A percentile compares a stretch with the other conserved stretches of the same genome.
Conservation (phyloP, 35 echinoderm and acorn worm genomes). For the Hemicentrotus pulcherrimus region DNA sequence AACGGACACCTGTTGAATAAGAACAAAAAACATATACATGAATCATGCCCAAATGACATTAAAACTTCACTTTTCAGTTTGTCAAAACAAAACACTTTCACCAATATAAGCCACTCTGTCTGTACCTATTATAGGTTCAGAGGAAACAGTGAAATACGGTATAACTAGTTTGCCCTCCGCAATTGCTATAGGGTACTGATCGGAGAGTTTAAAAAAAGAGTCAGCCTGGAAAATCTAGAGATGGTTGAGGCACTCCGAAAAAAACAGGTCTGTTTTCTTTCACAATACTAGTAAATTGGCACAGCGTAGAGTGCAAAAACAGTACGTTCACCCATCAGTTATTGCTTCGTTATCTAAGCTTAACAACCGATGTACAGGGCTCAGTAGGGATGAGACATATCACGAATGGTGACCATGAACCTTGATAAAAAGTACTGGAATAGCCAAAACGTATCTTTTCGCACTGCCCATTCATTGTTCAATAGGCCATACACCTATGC, state of each 20-base stretch:
- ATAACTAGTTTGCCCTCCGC: background rate
- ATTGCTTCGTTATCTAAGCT: background rate
- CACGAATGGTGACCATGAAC: background rate
- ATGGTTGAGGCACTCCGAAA: background rate
- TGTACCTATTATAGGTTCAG: background rate
- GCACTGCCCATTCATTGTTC: background rate
- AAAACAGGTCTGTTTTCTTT: background rate
- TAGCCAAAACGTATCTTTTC: too few relatives aligned
- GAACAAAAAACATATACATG: background rate
- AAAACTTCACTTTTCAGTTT: background rate
- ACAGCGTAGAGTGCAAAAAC: background rate
- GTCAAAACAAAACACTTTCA: background rate
- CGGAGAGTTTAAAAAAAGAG: background rate
- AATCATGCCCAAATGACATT: background rate
- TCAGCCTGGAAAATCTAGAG: background rate
- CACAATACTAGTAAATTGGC: background rate
- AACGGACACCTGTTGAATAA: background rate
- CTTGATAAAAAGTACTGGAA: background rate
- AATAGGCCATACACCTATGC: background rate
- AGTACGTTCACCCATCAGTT: background rate
- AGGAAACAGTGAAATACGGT: background rate
- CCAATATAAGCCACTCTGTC: background rate
- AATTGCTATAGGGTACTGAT: background rate
- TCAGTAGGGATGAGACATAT: background rate
- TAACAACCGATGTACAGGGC: background rate